A percentile compares a stretch with the other conserved stretches of the same genome.
phyloP scores from a whole-genome alignment of 92 coral and sea anemone species.

The Porites rus region DNA sequence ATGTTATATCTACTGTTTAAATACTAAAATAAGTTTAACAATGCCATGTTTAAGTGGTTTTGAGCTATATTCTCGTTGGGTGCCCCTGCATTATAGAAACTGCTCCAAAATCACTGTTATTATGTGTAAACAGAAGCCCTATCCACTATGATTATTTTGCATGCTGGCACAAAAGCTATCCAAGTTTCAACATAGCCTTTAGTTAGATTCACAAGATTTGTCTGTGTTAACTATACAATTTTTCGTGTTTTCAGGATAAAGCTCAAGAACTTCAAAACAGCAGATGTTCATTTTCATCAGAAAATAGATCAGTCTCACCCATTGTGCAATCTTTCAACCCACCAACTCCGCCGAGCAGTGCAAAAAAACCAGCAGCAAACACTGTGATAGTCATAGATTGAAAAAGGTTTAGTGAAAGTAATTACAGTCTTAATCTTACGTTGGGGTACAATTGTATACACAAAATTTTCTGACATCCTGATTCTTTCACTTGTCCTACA shows the following conservation, averaged over 20 bases:
- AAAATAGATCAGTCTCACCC: slow-evolving; percentile 76
- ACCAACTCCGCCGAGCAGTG: slow-evolving; percentile 94
- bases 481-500: too few relatives aligned
- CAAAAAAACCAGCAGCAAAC: slow-evolving; percentile 70
- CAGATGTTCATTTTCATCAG: slow-evolving; percentile 24
- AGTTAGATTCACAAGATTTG: too few relatives aligned
- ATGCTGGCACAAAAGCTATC: too few relatives aligned
- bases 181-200: too few relatives aligned
- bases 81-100: too few relatives aligned
- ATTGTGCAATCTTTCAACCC: slow-evolving; percentile 63
- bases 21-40: too few relatives aligned
- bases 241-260: slow-evolving; percentile 65
- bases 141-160: too few relatives aligned
- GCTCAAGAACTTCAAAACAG: slow-evolving; percentile 70
- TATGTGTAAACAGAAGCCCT: too few relatives aligned
- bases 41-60: too few relatives aligned
- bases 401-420: not conserved
- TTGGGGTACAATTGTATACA: not conserved
- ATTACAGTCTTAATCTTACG: not conserved
- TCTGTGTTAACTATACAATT: not conserved
- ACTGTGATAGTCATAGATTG: slow-evolving; percentile 16
- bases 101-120: too few relatives aligned
- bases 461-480: not conserved
- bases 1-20: too few relatives aligned
- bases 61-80: too few relatives aligned